These are phyloP conservation scores for Apteryx mantelli DNA, from an alignment of 2,113 vertebrate genomes.

Conservation along the genomic window DNA sequence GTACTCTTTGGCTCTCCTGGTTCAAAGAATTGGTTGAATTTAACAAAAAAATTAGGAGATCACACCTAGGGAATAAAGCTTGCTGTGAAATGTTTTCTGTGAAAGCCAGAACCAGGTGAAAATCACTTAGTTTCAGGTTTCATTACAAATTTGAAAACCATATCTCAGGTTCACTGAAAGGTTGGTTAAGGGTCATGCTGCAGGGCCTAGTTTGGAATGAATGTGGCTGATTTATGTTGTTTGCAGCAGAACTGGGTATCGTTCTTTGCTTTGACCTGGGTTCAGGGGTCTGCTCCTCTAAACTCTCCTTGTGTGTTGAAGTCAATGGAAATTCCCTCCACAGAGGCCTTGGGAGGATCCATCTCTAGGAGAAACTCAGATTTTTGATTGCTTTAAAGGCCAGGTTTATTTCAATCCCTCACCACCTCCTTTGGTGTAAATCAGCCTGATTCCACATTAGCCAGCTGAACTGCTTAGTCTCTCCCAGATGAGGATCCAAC, in stretches of 20 bases:
- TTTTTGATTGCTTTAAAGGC: conserved; percentile 40
- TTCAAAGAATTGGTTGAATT: conserved; percentile 31
- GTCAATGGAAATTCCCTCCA: conserved; percentile 40
- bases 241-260: conserved; percentile 53
- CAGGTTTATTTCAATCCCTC: conserved; percentile 21
- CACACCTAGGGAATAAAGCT: conserved; percentile 62
- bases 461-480: not conserved
- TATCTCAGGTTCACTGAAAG: conserved; percentile 72
- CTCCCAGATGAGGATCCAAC: conserved; percentile 2
- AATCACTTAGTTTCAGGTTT: conserved; percentile 74
- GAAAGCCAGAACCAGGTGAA: conserved; percentile 67
- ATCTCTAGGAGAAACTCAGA: not conserved
- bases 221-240: conserved; percentile 49
- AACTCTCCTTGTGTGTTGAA: conserved; percentile 48
- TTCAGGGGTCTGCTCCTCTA: conserved; percentile 50
- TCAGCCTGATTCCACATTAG: not conserved
- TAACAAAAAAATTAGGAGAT: conserved; percentile 46
- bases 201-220: conserved; percentile 66
- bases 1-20: not conserved
- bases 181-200: conserved; percentile 67
- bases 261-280: conserved; percentile 62
- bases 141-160: conserved; percentile 72
- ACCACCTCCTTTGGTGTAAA: conserved; percentile 7
- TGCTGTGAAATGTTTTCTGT: conserved; percentile 60
- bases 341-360: conserved; percentile 24